A percentile compares a stretch with the other conserved stretches of the same genome.
Evolutionary conservation across 1,140 invertebrate genomes (phyloP).

Genomic region (Bradysia coprophila): DNA sequence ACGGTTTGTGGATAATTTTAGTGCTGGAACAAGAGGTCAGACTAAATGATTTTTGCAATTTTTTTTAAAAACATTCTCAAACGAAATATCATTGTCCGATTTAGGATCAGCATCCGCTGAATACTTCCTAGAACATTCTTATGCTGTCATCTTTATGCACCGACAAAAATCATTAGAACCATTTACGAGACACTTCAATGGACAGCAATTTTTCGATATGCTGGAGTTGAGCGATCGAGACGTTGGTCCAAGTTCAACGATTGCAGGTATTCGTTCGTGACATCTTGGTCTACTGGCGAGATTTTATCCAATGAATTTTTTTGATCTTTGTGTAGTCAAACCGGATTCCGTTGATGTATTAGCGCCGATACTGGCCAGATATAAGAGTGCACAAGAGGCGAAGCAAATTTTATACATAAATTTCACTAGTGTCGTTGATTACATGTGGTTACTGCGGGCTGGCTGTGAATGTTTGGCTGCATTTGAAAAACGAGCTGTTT

Average conservation of each 20-base stretch:
- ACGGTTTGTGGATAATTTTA: slow-evolving; percentile 96
- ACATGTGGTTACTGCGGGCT: slow-evolving; percentile 76
- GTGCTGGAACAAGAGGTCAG: slow-evolving; percentile 85
- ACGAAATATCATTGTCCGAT: too few species aligned
- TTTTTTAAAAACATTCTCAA: too few species aligned
- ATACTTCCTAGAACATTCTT: slow-evolving; percentile 75
- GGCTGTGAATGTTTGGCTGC: slow-evolving; percentile 53
- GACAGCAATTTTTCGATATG: slow-evolving; percentile 65
- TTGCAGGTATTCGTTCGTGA: slow-evolving; percentile 17
- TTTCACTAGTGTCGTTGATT: slow-evolving; percentile 79
- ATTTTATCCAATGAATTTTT: too few species aligned
- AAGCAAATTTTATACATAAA: slow-evolving; percentile 51
- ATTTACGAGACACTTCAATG: slow-evolving; percentile 67
- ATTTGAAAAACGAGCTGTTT: slow-evolving; percentile 46
- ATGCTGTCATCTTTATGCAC: slow-evolving; percentile 63
- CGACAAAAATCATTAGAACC: slow-evolving; percentile 73
- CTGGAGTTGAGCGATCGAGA: slow-evolving; percentile 40
- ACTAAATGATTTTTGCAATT: too few species aligned
- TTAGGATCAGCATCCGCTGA: slow-evolving; percentile 87
- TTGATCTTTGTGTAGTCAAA: slow-evolving; percentile 30
- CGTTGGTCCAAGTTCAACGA: slow-evolving; percentile 36
- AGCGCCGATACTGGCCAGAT: slow-evolving; percentile 45
- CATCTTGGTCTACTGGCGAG: too few species aligned
- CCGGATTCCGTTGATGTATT: slow-evolving; percentile 47
- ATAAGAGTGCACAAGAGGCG: slow-evolving; percentile 42